Evolutionary conservation across 1,140 invertebrate genomes (phyloP), one percentile per base, ranked within the genome.

Genomic region (Aphelinus certus): DNA sequence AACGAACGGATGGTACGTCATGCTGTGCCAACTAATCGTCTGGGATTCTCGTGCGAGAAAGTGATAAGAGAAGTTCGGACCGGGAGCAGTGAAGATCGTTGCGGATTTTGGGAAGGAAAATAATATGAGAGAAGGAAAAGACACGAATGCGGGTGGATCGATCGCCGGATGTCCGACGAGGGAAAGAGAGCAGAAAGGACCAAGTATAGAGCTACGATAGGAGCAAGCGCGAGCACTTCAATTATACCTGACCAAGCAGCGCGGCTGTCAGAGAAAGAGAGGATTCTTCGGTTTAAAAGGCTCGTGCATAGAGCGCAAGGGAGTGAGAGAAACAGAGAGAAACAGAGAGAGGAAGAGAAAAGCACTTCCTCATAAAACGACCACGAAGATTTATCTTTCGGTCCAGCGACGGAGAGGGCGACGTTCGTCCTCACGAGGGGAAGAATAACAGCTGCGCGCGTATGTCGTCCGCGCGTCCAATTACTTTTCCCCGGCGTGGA

Each of bases 381-480:
- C 75, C 75, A 26, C 75, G 75, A 76, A 76, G 75, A 76, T 76
- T 76, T 76, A 76, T 76, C 75, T 76, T 73, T 76, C 65, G 66
- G 75, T 76, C 75, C 75, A 69, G 61, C 53, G 53, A 72, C 69
- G 47, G 62, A 48, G 57, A 67, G 57, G 56, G 71, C 46, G 69
- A 43, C 51, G 68, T 60, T 51, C 49, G n/a, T 67, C 43, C 75
- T 42, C 56, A 45, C 63, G 75, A 76, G 74, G 72, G 57, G 71
- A 76, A 78, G 73, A 77, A 78, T 80, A 78, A 76, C 73, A 75
- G 69, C 72, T 73, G 66, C 62, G 77, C 62, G 77, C 71, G 76
- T 78, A 76, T 76, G 76, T 79, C 75, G 76, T 73, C 64, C 74
- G 68, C 72, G 78, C 77, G 72, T 77, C 75, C 79, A 80, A 80